Evolutionary conservation across 2,113 vertebrate species (phyloP).

Genomic region (Pseudois nayaur): DNA sequence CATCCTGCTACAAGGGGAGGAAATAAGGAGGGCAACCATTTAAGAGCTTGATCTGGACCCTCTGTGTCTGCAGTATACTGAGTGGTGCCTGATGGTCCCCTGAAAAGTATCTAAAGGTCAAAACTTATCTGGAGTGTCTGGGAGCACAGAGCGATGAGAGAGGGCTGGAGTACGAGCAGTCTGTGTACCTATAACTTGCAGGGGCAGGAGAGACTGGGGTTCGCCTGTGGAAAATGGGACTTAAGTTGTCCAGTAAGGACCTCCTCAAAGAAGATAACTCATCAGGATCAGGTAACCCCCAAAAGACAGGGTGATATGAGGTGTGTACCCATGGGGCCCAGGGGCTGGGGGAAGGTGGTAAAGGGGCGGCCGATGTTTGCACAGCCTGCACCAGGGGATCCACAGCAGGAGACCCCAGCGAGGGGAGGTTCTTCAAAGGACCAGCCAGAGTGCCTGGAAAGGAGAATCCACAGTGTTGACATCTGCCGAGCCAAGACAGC

Average conservation of each 20-base stretch:
- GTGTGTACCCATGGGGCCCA: fast-evolving
- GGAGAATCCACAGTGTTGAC: neutral
- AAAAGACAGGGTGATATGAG: neutral
- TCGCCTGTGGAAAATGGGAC: neutral
- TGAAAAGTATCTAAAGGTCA: neutral
- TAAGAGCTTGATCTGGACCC: neutral
- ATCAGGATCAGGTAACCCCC: neutral
- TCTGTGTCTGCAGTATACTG: neutral
- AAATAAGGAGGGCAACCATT: neutral
- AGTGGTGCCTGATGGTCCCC: neutral
- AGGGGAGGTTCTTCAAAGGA: neutral
- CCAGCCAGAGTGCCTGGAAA: neutral
- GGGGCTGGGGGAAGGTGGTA: neutral
- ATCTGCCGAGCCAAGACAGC: neutral
- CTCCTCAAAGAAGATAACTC: neutral
- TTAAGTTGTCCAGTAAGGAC: neutral
- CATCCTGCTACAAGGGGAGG: neutral
- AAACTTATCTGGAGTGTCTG: neutral
- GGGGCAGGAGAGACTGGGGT: neutral
- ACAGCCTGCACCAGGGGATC: neutral
- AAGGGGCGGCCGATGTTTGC: neutral
- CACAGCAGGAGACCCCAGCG: neutral
- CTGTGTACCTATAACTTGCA: neutral
- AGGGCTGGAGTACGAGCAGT: neutral
- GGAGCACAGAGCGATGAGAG: neutral